Evolutionary conservation across 2,888 invertebrate species (phyloP), one percentile per base, ranked within the genome.

Genomic region (Pollenia amentaria): DNA sequence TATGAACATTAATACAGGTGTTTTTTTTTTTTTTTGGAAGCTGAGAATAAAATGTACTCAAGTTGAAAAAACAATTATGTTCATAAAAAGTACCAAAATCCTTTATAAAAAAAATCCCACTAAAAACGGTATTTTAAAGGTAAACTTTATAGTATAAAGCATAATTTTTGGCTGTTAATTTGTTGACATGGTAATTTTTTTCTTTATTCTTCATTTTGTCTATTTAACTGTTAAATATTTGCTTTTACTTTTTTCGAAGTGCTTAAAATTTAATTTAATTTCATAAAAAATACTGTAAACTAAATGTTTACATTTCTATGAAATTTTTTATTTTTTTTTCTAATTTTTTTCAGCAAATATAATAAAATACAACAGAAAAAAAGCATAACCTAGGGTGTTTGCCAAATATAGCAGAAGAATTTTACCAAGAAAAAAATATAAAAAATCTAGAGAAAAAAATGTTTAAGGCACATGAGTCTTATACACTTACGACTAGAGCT

Each of bases 81-180:
- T 3, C 1, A 14, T 67, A 80, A 64, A 29, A 53, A 16, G 40
- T 11, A 60, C 21, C 44, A 18, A 55, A 51, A n/a, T 12, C 21
- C 18, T 9, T 14, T 51, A 12, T 44, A 53, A 38, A 46, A 67
- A 55, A 46, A 77, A 14, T n/a, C n/a, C 2, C n/a, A 62, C 21
- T n/a, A 53, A 55, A 55, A 18, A 8, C 2, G 4, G 3, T 64
- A 44, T 14, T 11, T 18, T 42, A 44, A 10, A 16, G 11, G 16
- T 10, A 60, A 46, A 12, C 29, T 6, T 6, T 29, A 29, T 6
- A 29, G 0, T 55, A n/a, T 40, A 14, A 64, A 84, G 73, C 77
- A 73, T 84, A 84, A 72, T 78, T 84, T 78, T 67, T 12, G 84
- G 78, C 65, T 78, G 14, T 72, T 64, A 77, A 83, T 77, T 83